Base-by-base conservation (phyloP, 1,140 invertebrate species). In the Yoshiicerus persimilis region DNA sequence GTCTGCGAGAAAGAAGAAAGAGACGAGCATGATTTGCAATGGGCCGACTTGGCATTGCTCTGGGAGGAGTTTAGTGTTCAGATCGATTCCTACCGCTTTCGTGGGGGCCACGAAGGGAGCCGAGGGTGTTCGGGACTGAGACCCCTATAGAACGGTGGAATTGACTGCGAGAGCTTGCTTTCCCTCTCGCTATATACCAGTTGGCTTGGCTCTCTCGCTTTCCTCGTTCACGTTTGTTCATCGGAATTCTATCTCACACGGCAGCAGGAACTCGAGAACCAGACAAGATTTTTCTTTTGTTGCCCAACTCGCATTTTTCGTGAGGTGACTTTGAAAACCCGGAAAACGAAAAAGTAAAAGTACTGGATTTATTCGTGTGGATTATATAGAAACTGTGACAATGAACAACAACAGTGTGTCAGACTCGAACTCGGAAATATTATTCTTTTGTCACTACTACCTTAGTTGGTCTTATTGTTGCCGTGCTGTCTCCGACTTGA, bases 241-340 rank as follows among this genome's bases (percentile, higher is more conserved):
- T n/a, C 70, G 70, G 70, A 34, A 34, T 38, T 80, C 75, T 80
- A 38, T 80, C 75, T 80, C 75, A 80, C 75, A 80, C 75, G 75
- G 75, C 75, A 80, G 75, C 75, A 80, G 75, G 75, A 56, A 80
- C 75, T 80, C 75, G 75, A 80, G 75, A 80, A 80, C 75, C 75
- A 34, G 75, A 80, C 27, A 30, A 80, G 34, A 80, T 34, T 80
- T 80, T 80, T 80, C 75, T 80, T 80, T 80, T 80, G 75, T 80
- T 80, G 75, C 75, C 75, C 75, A 80, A 80, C 75, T 80, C 32
- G 75, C 75, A 80, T 80, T 80, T 80, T 80, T n/a, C 75, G 32
- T 34, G 75, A 77, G 70, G 70, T 77, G 70, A 77, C 30, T 34
- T 77, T n/a, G 70, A 77, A 77, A 77, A 77, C 70, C 70, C 70